These are phyloP conservation scores for Nebria salina DNA, from an alignment of 2,888 invertebrate genomes.

Conservation along the genomic window DNA sequence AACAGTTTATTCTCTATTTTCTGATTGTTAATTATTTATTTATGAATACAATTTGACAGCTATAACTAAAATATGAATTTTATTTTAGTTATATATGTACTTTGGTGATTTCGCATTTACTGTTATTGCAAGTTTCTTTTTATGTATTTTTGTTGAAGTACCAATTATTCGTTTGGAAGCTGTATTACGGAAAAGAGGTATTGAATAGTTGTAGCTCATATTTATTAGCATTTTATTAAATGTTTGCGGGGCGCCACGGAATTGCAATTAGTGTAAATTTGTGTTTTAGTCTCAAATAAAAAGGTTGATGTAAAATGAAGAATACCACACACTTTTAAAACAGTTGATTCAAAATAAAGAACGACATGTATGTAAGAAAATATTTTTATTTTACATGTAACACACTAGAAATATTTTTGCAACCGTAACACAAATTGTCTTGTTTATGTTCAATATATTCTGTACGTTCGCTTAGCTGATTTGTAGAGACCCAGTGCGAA, in stretches of 20 bases:
- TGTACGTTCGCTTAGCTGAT: slow-evolving; percentile 51
- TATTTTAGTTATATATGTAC: slow-evolving; percentile 54
- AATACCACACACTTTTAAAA: neutral
- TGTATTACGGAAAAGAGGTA: slow-evolving; percentile 45
- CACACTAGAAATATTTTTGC: slow-evolving; percentile 26
- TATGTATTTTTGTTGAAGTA: slow-evolving; percentile 57
- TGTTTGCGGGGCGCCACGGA: too few relatives aligned
- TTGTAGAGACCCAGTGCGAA: slow-evolving; percentile 62
- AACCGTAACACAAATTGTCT: slow-evolving; percentile 45
- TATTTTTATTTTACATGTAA: slow-evolving; percentile 22
- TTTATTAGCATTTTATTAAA: too few relatives aligned
- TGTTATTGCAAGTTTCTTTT: slow-evolving; percentile 53
- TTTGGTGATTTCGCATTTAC: slow-evolving; percentile 55
- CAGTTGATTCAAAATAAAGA: neutral
- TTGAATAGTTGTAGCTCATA: neutral
- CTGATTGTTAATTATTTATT: neutral
- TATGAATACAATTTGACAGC: neutral
- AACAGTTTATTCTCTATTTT: slow-evolving; percentile 29
- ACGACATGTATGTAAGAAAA: neutral
- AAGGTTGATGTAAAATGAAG: slow-evolving; percentile 34
- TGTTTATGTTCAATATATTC: slow-evolving; percentile 48
- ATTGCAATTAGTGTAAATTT: neutral
- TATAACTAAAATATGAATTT: slow-evolving; percentile 31
- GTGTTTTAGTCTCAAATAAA: slow-evolving; percentile 23
- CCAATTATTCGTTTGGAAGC: slow-evolving; percentile 55